Evolutionary conservation across 2,113 vertebrate genomes (phyloP).

Genomic region (Butastur rufipennis): DNA sequence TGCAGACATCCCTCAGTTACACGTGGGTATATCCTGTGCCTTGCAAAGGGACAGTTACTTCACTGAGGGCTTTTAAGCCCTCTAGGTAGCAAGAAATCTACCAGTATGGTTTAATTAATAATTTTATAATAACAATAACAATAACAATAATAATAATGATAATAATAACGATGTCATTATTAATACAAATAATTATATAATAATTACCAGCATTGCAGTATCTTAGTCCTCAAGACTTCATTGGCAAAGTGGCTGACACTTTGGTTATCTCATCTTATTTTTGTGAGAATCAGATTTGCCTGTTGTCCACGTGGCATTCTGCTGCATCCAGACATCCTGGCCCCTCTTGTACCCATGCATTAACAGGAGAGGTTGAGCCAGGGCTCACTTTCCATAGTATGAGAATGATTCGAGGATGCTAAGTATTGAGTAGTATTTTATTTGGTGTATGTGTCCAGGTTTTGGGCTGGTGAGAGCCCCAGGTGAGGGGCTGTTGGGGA

Average conservation of each 20-base stretch:
- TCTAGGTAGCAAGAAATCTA: neutral
- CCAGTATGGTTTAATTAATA: neutral
- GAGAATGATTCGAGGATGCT: neutral
- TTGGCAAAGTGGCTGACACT: neutral
- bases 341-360: neutral
- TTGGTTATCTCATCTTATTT: neutral
- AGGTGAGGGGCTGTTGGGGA: too few relatives aligned
- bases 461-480: neutral
- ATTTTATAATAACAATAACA: neutral
- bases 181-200: neutral
- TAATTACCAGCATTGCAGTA: neutral
- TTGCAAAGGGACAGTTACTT: neutral
- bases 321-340: neutral
- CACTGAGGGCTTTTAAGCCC: neutral
- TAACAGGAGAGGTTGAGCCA: neutral
- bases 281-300: accelerated
- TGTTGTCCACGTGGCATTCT: neutral
- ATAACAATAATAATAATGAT: neutral
- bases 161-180: neutral
- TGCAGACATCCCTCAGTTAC: neutral
- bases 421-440: neutral
- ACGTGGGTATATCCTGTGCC: neutral
- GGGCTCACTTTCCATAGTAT: neutral
- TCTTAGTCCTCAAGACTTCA: neutral
- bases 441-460: neutral